Base-by-base conservation (phyloP, 2,888 invertebrate genomes). In the Poecilobothrus nobilitatus region DNA sequence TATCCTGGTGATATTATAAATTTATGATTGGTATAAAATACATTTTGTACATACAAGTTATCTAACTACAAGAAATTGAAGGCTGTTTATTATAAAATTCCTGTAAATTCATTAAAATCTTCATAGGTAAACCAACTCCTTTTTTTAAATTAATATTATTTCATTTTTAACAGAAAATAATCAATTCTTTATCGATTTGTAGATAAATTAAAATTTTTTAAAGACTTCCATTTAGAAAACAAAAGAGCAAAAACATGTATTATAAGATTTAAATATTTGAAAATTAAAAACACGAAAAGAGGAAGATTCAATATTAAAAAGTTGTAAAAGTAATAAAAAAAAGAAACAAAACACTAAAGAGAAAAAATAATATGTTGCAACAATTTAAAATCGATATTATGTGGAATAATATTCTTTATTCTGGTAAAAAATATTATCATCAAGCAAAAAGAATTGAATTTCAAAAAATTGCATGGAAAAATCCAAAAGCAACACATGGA, bases 391-490 rank as follows among this genome's bases (percentile, higher is more conserved):
- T 80, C 70, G 77, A 78, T 72, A 78, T 78, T 73, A 73, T 80
- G 8, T 73, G 80, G 66, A 76, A 74, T 66, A 78, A 77, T 68
- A 78, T 78, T 63, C 78, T 78, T 79, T 79, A 76, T 71, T 78
- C 78, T 70, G 77, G 79, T 71, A 76, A 76, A 5, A 77, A 76
- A 72, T 77, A 78, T 62, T 80, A 78, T 73, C 70, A 76, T 27
- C 73, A n/a, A 53, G 53, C 73, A 41, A 74, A 79, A 18, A 79
- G 78, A 68, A 71, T 76, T 3, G 76, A 78, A 69, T 69, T 80
- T 33, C 76, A 78, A 37, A 77, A 78, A 68, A 84, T 90, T 68
- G 87, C 89, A 83, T 92, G 92, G 92, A 92, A 89, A 87, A 93
- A 93, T 83, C 85, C 86, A 75, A 86, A 86, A 77, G 91, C 92